These are phyloP conservation scores for Stercorarius parasiticus DNA, from an alignment of 2,113 vertebrate genomes.

Conservation along the genomic window DNA sequence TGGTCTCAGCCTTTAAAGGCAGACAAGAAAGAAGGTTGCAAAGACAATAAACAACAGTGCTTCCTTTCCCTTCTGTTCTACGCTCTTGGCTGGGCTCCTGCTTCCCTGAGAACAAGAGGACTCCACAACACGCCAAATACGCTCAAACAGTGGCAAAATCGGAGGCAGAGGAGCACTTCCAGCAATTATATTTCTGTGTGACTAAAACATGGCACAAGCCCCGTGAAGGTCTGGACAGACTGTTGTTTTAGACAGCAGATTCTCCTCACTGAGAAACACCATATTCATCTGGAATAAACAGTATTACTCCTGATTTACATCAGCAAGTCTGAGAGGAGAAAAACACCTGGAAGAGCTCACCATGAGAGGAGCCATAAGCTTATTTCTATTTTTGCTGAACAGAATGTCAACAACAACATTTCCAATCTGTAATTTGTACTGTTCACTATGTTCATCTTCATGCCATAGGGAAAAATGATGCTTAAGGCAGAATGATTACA, in stretches of 20 bases:
- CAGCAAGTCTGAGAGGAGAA: neutral
- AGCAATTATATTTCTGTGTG: neutral
- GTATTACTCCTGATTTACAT: neutral
- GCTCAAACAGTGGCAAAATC: neutral
- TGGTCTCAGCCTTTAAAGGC: neutral
- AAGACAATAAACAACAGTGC: neutral
- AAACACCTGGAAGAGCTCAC: neutral
- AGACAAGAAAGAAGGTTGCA: neutral
- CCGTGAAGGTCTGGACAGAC: neutral
- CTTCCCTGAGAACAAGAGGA: neutral
- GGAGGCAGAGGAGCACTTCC: neutral
- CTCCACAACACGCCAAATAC: neutral
- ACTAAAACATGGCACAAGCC: neutral
- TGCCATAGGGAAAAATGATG: constrained; percentile 2
- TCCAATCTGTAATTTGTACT: neutral
- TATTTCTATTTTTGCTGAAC: constrained; percentile 17
- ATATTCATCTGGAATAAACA: neutral
- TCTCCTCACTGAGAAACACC: neutral
- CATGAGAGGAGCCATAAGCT: neutral
- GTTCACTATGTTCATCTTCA: neutral
- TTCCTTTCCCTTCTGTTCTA: neutral
- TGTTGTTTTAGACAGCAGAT: neutral
- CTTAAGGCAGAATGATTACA: constrained; percentile 56
- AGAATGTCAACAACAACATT: neutral
- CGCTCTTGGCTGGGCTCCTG: neutral